These are phyloP conservation scores for Crocuta crocuta DNA, from an alignment of 2,113 vertebrate species.

Conservation along the genomic window DNA sequence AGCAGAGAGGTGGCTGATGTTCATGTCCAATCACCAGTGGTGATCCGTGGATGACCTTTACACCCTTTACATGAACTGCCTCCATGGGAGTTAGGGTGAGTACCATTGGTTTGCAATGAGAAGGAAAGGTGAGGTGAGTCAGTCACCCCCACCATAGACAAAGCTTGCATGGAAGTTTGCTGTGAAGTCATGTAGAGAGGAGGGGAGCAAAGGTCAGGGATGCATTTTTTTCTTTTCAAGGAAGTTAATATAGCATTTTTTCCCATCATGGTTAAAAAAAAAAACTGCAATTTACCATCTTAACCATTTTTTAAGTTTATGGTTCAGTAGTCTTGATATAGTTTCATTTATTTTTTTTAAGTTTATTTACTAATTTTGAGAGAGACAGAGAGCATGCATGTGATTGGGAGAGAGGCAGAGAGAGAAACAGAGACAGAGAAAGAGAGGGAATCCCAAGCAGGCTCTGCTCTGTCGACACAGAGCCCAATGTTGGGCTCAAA, in stretches of 20 bases:
- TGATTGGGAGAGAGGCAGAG: too few relatives aligned
- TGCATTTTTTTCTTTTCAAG: neutral
- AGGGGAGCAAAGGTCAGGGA: neutral
- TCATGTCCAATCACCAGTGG: fast-evolving
- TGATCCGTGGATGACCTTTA: neutral
- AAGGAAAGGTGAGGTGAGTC: neutral
- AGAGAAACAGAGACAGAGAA: too few relatives aligned
- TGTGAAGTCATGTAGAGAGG: too few relatives aligned
- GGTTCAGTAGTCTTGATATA: neutral
- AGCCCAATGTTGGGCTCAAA: too few relatives aligned
- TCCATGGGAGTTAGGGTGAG: fast-evolving
- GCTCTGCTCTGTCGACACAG: too few relatives aligned
- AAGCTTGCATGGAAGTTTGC: fast-evolving
- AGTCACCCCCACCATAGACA: fast-evolving
- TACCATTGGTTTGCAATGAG: too few relatives aligned
- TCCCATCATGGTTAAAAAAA: neutral
- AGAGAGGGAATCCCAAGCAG: too few relatives aligned
- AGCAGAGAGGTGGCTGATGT: neutral
- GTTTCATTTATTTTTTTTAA: neutral
- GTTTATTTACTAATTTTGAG: too few relatives aligned
- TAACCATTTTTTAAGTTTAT: neutral
- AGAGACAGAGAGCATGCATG: too few relatives aligned
- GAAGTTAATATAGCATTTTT: neutral
- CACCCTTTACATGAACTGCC: neutral
- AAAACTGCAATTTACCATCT: neutral